These are phyloP conservation scores for Latrodectus elegans DNA, from an alignment of 2,888 invertebrate species.

Conservation along the genomic window DNA sequence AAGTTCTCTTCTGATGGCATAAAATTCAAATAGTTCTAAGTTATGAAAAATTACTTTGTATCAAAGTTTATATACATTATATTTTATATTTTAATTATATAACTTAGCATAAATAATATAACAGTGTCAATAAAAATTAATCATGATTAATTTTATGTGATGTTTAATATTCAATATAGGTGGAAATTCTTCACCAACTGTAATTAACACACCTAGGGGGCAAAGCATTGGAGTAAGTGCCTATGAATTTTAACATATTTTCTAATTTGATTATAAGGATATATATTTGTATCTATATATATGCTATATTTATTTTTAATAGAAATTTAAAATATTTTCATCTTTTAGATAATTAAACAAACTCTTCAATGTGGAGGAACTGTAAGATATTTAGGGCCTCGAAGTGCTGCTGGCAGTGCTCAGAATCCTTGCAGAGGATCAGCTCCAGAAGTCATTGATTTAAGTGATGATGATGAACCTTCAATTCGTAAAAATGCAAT, in stretches of 20 bases:
- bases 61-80: too few relatives aligned
- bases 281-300: not conserved
- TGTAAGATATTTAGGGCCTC: constrained; percentile 62
- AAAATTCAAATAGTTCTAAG: too few relatives aligned
- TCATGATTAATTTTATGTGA: too few relatives aligned
- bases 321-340: not conserved
- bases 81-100: too few relatives aligned
- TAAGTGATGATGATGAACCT: constrained; percentile 70
- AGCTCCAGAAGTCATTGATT: constrained; percentile 69
- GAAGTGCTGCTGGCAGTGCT: constrained; percentile 57
- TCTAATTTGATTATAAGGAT: not conserved
- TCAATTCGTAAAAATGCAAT: constrained; percentile 37
- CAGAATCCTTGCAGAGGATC: constrained; percentile 56
- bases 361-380: constrained; percentile 70
- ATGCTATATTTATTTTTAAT: not conserved
- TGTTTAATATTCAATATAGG: not conserved
- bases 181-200: constrained; percentile 59
- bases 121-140: too few relatives aligned
- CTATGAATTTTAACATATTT: not conserved
- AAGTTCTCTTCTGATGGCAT: too few relatives aligned
- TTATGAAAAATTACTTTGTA: too few relatives aligned
- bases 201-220: constrained; percentile 62
- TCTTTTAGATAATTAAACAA: constrained; percentile 67
- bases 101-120: too few relatives aligned
- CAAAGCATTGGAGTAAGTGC: constrained; percentile 64